Base-by-base conservation (phyloP, 2,888 invertebrate genomes). In the Carpatolechia fugitivella region DNA sequence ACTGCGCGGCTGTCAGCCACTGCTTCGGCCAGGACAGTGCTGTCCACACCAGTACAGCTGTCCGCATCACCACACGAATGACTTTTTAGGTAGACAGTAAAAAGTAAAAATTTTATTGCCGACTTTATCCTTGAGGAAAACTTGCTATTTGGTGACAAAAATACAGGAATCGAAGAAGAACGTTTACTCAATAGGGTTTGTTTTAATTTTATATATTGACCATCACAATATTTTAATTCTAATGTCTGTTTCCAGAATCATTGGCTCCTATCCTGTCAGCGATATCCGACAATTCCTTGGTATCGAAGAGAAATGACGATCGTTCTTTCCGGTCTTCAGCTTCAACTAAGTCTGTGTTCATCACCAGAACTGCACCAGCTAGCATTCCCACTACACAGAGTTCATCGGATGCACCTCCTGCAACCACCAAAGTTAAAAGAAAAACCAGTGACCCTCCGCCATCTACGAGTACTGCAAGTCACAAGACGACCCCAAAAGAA, bases 11-110 rank as follows among this genome's bases (percentile, higher is more conserved):
- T 97, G 97, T 78, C 89, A 86, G 49, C 96, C 97, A 0, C 92
- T 96, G 50, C 92, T 95, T 52, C 93, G 93, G 50, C 90, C 92
- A 36, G 96, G 95, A 1, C 94, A 96, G 72, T 97, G 97, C 80
- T 97, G 97, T 73, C 95, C 97, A 10, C 94, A 95, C 50, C 95
- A 95, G 73, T 97, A 96, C 78, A 93, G 94, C 68, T 97, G 96
- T 74, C 93, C 94, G 13, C 79, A 76, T 33, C 56, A 0, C 24
- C 14, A 41, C 14, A 8, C 41, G 10, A 41, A 18, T 41, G 10
- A 36, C 10, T 14, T 30, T 36, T 8, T 10, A 6, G 49, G 33
- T 48, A n/a, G n/a, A 7, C 16, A 30, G n/a, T n/a, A n/a, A n/a
- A n/a, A n/a, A n/a, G n/a, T n/a, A n/a, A n/a, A n/a, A n/a, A 6